Percentiles rank a stretch among this genome's conserved stretches.
Conservation (phyloP, 2,888 invertebrate species). For the Ormyrus nitidulus region DNA sequence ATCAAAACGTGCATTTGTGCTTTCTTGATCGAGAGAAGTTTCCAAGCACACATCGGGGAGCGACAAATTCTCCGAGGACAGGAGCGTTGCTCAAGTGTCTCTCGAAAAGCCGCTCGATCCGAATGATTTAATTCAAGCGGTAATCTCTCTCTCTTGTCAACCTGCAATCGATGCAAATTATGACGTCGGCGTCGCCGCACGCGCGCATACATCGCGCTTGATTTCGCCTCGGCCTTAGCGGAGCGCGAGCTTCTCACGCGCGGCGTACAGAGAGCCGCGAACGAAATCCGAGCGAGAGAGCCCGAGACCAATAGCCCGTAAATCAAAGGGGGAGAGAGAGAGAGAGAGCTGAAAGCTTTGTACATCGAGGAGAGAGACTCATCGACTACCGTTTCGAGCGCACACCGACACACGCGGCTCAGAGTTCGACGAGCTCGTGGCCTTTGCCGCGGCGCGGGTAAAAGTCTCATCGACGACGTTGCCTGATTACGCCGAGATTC, state of each 20-base stretch:
- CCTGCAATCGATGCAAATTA: constrained; percentile 27
- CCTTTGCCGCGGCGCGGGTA: too few species aligned
- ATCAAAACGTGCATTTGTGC: too few species aligned
- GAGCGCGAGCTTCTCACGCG: background rate
- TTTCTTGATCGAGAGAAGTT: too few species aligned
- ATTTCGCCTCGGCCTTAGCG: background rate
- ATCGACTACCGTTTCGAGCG: too few species aligned
- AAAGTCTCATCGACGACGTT: background rate
- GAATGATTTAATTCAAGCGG: constrained; percentile 23
- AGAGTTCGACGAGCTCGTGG: constrained; percentile 1
- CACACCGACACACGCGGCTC: background rate
- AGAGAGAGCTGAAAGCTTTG: too few species aligned
- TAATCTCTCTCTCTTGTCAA: background rate
- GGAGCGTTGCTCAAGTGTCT: too few species aligned
- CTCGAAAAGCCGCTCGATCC: background rate
- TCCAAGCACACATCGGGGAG: too few species aligned
- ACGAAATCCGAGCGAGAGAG: constrained; percentile 3
- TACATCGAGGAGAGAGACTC: too few species aligned
- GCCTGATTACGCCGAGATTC: constrained; percentile 4
- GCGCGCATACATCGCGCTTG: background rate
- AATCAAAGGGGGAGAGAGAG: constrained; percentile 4
- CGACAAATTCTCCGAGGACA: too few species aligned
- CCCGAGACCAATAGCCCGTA: constrained; percentile 1
- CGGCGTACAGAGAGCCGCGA: too few species aligned
- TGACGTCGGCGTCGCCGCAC: constrained; percentile 19